Conservation (phyloP, 2,113 vertebrate species). For the Lepisosteus oculatus region DNA sequence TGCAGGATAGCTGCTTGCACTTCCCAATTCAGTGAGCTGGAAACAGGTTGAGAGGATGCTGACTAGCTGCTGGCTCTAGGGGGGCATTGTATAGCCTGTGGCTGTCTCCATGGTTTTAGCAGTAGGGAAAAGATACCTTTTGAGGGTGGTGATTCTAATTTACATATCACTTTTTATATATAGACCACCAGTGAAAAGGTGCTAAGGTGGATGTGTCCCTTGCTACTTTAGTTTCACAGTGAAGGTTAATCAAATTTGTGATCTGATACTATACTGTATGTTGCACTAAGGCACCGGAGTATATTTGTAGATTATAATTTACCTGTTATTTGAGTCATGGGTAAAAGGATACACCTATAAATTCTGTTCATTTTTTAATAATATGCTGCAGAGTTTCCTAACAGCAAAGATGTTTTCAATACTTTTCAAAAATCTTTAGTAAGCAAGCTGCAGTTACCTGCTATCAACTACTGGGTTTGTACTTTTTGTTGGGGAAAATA, state of each 20-base stretch:
- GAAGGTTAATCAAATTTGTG: neutral
- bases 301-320: no score
- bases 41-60: conserved; percentile 58
- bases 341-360: no score
- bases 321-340: no score
- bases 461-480: no score
- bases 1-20: conserved; percentile 48
- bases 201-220: neutral
- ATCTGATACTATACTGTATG: no score
- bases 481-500: no score
- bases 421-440: no score
- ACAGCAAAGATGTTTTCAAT: no score
- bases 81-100: conserved; percentile 36
- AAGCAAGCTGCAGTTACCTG: no score
- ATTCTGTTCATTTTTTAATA: no score
- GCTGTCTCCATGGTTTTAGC: conserved; percentile 26
- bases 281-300: no score
- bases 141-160: neutral
- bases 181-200: neutral
- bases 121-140: conserved; percentile 7
- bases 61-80: conserved; percentile 28
- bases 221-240: neutral
- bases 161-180: neutral
- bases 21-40: conserved; percentile 70
- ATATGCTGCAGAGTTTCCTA: no score